Percentiles rank a stretch among this genome's conserved stretches.
These are phyloP conservation scores for Palythoa grandis DNA, from an alignment of 92 coral and sea anemone species.

Conservation along the genomic window DNA sequence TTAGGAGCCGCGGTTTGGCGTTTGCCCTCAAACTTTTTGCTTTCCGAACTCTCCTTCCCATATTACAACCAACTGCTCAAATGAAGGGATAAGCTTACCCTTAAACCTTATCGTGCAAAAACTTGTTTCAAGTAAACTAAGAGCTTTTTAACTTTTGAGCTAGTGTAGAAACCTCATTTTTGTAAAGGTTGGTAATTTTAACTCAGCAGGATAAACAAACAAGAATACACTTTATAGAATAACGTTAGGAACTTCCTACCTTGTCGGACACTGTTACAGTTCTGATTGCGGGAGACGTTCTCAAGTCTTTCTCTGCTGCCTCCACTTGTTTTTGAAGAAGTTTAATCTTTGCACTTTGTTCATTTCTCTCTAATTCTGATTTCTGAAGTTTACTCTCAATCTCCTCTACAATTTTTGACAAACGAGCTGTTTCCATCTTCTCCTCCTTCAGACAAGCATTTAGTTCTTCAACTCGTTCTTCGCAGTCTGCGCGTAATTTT, in stretches of 20 bases:
- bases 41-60: too few species aligned
- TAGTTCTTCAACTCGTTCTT: conserved; percentile 62
- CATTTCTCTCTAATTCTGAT: conserved; percentile 60
- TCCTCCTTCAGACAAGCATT: conserved; percentile 57
- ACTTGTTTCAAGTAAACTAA: too few species aligned
- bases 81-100: too few species aligned
- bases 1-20: too few species aligned
- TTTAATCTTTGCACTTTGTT: conserved; percentile 47
- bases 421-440: conserved; percentile 60
- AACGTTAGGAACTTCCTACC: not conserved
- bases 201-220: too few species aligned
- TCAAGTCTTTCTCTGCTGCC: conserved; percentile 32
- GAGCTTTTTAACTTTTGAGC: too few species aligned
- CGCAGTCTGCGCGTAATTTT: conserved; percentile 45
- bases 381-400: conserved; percentile 51
- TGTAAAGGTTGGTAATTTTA: too few species aligned
- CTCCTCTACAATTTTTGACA: conserved; percentile 53
- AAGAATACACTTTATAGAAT: too few species aligned
- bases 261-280: not conserved
- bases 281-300: conserved; percentile 1
- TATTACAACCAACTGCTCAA: too few species aligned
- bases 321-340: conserved; percentile 60
- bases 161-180: too few species aligned
- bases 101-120: too few species aligned
- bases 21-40: too few species aligned